These are phyloP conservation scores for Proterorhinus semilunaris DNA, from an alignment of 2,113 vertebrate genomes.

Conservation along the genomic window DNA sequence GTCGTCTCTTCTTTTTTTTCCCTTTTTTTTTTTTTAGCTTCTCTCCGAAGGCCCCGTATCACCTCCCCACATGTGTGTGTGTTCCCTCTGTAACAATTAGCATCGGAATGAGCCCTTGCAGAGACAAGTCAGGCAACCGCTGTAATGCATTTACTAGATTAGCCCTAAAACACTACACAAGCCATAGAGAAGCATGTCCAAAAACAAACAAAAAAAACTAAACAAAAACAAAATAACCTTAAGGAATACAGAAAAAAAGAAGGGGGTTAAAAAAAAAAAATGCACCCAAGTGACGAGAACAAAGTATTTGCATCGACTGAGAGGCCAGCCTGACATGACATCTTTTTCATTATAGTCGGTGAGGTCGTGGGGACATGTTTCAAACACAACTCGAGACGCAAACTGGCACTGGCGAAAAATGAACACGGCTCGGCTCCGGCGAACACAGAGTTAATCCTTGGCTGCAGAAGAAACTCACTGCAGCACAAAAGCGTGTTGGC, in stretches of 20 bases:
- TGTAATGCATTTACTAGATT: conserved; percentile 78
- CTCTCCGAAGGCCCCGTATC: conserved; percentile 55
- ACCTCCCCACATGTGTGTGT: conserved; percentile 69
- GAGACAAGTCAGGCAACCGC: conserved; percentile 78
- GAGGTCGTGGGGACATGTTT: conserved; percentile 53
- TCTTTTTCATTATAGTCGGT: conserved; percentile 41
- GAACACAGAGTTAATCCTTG: conserved; percentile 78
- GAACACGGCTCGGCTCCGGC: conserved; percentile 61
- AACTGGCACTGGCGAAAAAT: conserved; percentile 61
- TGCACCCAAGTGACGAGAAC: conserved; percentile 66
- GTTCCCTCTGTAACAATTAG: conserved; percentile 64
- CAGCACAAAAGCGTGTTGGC: conserved; percentile 80
- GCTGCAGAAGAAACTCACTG: conserved; percentile 85
- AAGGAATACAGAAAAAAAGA: conserved; percentile 11
- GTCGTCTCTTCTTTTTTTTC: conserved; percentile 45
- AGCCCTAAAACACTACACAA: conserved; percentile 81
- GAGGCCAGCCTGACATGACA: conserved; percentile 54
- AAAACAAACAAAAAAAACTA: conserved; percentile 26
- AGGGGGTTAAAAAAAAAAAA: conserved; percentile 57
- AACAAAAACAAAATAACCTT: too few relatives aligned
- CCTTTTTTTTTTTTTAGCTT: too few relatives aligned
- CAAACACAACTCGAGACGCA: conserved; percentile 62
- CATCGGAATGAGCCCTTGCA: conserved; percentile 78
- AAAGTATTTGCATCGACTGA: conserved; percentile 62
- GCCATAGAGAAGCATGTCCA: conserved; percentile 73